Conservation (phyloP, 1,140 invertebrate genomes). For the Halesus radiatus region DNA sequence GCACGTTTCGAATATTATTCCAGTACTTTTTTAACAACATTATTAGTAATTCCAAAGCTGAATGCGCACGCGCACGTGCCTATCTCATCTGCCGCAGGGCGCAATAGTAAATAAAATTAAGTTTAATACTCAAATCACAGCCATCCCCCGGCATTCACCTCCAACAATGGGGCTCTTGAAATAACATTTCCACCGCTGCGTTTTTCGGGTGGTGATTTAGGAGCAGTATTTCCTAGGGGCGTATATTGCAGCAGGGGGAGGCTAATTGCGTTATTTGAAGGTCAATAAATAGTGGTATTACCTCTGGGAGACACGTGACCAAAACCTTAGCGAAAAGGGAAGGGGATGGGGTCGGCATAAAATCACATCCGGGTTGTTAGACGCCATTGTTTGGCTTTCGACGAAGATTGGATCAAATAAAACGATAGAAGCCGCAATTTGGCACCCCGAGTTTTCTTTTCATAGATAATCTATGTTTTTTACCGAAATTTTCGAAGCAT, state of each 20-base stretch:
- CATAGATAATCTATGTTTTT: background rate
- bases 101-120: too few relatives aligned
- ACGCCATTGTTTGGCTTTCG: constrained; percentile 32
- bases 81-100: too few relatives aligned
- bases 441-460: background rate
- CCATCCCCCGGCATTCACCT: too few relatives aligned
- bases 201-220: constrained; percentile 3
- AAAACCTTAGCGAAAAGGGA: background rate
- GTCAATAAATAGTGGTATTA: constrained; percentile 58
- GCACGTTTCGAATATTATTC: too few relatives aligned
- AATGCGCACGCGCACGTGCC: too few relatives aligned
- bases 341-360: constrained; percentile 2
- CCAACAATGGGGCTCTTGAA: constrained; percentile 16
- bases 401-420: constrained; percentile 14
- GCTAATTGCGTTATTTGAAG: constrained; percentile 57
- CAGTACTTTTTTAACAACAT: too few relatives aligned
- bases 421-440: background rate
- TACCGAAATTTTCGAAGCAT: too few relatives aligned
- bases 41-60: too few relatives aligned
- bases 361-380: constrained; percentile 46
- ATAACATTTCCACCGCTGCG: constrained; percentile 26
- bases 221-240: constrained; percentile 13
- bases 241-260: constrained; percentile 34
- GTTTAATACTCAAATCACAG: too few relatives aligned
- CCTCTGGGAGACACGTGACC: constrained; percentile 48